Percentiles rank a stretch among this genome's conserved stretches.
Conservation (phyloP, 2,797 vertebrate species). For the Mionectes olivaceus region DNA sequence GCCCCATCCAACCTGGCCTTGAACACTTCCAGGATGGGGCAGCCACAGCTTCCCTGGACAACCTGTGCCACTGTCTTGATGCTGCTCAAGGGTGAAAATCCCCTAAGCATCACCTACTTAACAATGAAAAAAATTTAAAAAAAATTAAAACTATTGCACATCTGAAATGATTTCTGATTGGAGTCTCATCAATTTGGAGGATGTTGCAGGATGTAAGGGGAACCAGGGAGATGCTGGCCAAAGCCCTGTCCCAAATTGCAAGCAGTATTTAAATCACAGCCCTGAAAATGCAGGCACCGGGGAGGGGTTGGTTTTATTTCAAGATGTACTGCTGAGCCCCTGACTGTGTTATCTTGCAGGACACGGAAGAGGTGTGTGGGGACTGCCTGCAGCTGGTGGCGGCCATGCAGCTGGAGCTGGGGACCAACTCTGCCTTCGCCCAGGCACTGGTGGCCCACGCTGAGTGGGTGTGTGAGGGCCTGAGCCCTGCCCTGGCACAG, state of each 20-base stretch:
- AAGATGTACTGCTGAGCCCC: fast-evolving
- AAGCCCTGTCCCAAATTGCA: not conserved
- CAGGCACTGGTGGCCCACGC: constrained; percentile 68
- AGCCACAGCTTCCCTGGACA: not conserved
- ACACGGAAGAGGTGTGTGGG: constrained; percentile 74
- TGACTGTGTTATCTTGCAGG: constrained; percentile 31
- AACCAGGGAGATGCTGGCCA: not conserved
- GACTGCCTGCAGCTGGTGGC: constrained; percentile 86
- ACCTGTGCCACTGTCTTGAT: not conserved
- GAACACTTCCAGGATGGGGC: not conserved
- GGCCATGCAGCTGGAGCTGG: constrained; percentile 80
- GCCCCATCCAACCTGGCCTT: not conserved
- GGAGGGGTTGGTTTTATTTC: fast-evolving
- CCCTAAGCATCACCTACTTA: not conserved
- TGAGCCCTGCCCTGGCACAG: constrained; percentile 78
- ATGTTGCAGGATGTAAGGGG: not conserved
- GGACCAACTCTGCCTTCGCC: constrained; percentile 76
- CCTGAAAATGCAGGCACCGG: fast-evolving
- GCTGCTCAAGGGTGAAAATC: not conserved
- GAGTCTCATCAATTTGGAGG: fast-evolving
- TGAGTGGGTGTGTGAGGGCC: constrained; percentile 80
- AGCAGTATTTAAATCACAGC: not conserved
- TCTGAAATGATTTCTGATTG: not conserved
- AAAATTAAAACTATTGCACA: fast-evolving
- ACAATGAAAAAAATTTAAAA: too few relatives aligned